Evolutionary conservation across 2,113 vertebrate species (phyloP), one percentile per base, ranked within the genome.

Genomic region (Pongo pygmaeus): DNA sequence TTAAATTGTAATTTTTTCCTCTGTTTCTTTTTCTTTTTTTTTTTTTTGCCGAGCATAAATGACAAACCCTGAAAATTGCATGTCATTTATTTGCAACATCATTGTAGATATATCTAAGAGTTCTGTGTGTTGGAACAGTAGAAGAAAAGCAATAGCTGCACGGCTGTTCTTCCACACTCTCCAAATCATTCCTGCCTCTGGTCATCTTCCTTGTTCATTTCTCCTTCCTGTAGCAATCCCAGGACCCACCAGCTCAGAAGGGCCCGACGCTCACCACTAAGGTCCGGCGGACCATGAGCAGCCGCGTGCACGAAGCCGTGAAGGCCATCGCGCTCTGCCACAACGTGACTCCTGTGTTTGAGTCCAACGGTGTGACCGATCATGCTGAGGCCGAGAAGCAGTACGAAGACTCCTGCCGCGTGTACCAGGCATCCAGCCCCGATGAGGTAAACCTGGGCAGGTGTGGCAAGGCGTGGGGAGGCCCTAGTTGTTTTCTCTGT

Each of bases 301-400:
- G 99, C 96, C 99, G 99, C 6, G 99, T 99, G 84, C 99, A 99
- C 0, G 99, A 99, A 96, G 99, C 99, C 0, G 99, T 99, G 97
- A 99, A 99, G 98, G 99, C 99, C 86, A 99, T 99, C 1, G 99
- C 99, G 0, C 99, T 99, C 80, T 99, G 99, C 97, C 99, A 99
- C 99, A 99, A 99, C 1, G 99, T 99, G 72, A 99, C 99, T 0
- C 99, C 99, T 0, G 99, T 99, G 7, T 99, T 99, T 3, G 99
- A 99, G 98, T 98, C 99, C 97, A 99, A 99, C 0, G 99, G 99
- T 0, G 99, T 99, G 97, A 99, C 99, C 0, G 99, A 99, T 98
- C 99, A 99, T 98, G 99, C 99, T 0, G 99, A 99, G 98, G 99
- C 99, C 0, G 99, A 99, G 98, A 99, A 99, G 91, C 99, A 99